These are phyloP conservation scores for Porites evermanni DNA, from an alignment of 92 coral and sea anemone species.

Conservation along the genomic window DNA sequence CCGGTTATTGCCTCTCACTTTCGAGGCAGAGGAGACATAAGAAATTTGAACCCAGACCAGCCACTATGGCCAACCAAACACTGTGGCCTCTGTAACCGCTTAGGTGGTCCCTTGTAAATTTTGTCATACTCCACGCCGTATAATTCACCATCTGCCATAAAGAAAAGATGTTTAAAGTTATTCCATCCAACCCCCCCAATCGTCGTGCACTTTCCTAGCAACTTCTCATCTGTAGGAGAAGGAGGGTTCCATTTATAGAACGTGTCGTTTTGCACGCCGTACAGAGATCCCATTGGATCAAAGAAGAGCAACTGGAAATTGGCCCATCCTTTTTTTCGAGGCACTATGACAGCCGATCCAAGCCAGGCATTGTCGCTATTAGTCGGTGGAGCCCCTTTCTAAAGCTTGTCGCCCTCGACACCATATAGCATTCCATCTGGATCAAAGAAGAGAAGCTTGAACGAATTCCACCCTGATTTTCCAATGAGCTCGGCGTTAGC, in stretches of 20 bases:
- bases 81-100: not conserved
- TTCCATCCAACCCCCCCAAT: slow-evolving; percentile 23
- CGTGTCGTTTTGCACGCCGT: slow-evolving; percentile 29
- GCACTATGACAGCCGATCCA: not conserved
- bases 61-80: not conserved
- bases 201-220: slow-evolving; percentile 13
- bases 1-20: not conserved
- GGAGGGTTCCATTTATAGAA: slow-evolving; percentile 25
- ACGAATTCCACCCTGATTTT: slow-evolving; percentile 2
- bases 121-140: slow-evolving; percentile 2
- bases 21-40: not conserved
- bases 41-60: not conserved
- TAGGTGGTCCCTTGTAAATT: slow-evolving; percentile 15
- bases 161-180: slow-evolving; percentile 19
- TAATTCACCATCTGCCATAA: slow-evolving; percentile 12
- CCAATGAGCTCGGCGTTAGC: slow-evolving; percentile 21
- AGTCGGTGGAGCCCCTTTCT: slow-evolving; percentile 20
- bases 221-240: not conserved
- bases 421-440: slow-evolving; percentile 37
- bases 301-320: slow-evolving; percentile 40
- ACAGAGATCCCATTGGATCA: slow-evolving; percentile 22
- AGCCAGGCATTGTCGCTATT: slow-evolving; percentile 6
- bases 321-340: slow-evolving; percentile 21
- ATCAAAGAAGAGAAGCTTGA: slow-evolving; percentile 38
- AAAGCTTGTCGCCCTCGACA: slow-evolving; percentile 3